Evolutionary conservation across 2,888 invertebrate genomes (phyloP).

Genomic region (Drosophila ochracea): DNA sequence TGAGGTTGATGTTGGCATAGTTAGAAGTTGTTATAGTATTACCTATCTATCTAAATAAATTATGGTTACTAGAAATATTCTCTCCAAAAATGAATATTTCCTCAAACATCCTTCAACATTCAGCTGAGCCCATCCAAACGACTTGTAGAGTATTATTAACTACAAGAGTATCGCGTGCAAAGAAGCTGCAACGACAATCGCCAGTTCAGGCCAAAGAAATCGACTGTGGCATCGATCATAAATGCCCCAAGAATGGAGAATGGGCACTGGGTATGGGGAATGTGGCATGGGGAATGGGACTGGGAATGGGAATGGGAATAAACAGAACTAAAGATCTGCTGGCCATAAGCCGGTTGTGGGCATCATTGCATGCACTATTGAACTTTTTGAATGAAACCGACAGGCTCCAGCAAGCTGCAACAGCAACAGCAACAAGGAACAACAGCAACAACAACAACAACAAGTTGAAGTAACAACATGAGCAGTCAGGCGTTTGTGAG

Average conservation of each 20-base stretch:
- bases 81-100: too few species aligned
- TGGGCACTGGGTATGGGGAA: conserved; percentile 15
- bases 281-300: conserved; percentile 29
- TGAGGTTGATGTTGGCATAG: accelerated
- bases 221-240: conserved; percentile 78
- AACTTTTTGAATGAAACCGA: conserved; percentile 80
- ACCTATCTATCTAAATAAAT: not conserved
- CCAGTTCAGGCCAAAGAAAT: conserved; percentile 65
- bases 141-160: conserved; percentile 30
- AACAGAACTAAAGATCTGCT: conserved; percentile 25
- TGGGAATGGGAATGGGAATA: conserved; percentile 56
- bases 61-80: not conserved
- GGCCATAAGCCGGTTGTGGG: conserved; percentile 39
- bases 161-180: conserved; percentile 59
- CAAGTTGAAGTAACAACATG: conserved; percentile 54
- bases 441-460: conserved; percentile 31
- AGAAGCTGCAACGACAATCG: conserved; percentile 66
- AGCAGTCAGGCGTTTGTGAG: conserved; percentile 61
- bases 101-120: not conserved
- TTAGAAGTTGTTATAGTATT: not conserved
- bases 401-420: conserved; percentile 59
- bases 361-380: conserved; percentile 79
- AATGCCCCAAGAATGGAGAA: conserved; percentile 46
- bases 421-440: conserved; percentile 9
- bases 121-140: not conserved